Evolutionary conservation across 2,113 vertebrate genomes (phyloP), one percentile per base, ranked within the genome.

Genomic region (Halcyon senegalensis): DNA sequence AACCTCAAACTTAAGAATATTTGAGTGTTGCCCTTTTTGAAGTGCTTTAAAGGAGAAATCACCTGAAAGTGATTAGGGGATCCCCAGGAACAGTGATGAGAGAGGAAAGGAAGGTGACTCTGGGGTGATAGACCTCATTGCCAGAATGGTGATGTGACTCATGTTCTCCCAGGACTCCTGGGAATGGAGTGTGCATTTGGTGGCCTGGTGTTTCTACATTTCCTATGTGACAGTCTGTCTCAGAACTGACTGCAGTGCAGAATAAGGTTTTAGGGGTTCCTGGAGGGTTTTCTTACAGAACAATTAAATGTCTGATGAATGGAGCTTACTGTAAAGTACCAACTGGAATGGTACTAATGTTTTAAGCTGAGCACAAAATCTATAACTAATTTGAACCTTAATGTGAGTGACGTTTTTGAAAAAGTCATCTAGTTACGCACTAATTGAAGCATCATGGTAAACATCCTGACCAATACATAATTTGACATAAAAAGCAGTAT

Each of bases 361-460:
- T 89, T 90, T 80, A 90, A 66, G 16, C 17, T 27, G 9, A 77
- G 50, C 58, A 92, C 41, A 84, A 92, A 94, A 94, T 83, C 75
- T 79, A 50, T 90, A 90, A 87, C 75, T 93, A 83, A 80, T 94
- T 77, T 84, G 72, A 96, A n/a, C 73, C 50, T 90, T 88, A 82
- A 89, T 90, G 94, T 85, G 58, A 86, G 67, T 35, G 90, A 62
- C 33, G 28, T 64, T 86, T 86, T 48, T 88, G 89, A 94, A 95
- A 91, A 94, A 75, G 55, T 79, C 19, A 78, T 59, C 64, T 86
- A 41, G 31, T 13, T 70, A 33, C 30, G 39, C 35, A 72, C 89
- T 93, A 93, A 85, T 93, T 91, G 73, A 90, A 60, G 53, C 35
- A 31, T 88, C 9, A 1, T 33, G 51, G 84, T 63, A 35, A 93